Evolutionary conservation across 2,113 vertebrate species (phyloP).

Genomic region (Lasiurus cinereus): DNA sequence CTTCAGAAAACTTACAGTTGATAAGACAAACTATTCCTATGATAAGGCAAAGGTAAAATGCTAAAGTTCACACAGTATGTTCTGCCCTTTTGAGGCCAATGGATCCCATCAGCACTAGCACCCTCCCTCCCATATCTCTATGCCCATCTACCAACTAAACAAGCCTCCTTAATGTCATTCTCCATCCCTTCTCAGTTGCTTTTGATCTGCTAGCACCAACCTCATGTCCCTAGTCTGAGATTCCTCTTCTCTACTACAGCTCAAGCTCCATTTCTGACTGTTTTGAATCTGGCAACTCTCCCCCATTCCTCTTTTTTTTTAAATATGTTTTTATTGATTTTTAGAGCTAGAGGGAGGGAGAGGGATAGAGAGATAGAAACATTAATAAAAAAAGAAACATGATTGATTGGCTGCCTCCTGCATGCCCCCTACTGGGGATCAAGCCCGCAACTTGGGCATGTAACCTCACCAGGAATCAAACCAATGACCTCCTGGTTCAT

Average conservation of each 20-base stretch:
- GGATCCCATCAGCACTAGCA: background rate
- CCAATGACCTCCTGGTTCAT: too few species aligned
- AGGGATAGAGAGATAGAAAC: too few species aligned
- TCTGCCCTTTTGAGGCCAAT: background rate
- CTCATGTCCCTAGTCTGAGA: background rate
- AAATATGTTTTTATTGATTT: too few species aligned
- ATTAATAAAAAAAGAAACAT: too few species aligned
- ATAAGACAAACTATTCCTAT: slow-evolving; percentile 1
- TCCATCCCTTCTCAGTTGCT: background rate
- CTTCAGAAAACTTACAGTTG: slow-evolving; percentile 18
- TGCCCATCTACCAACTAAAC: background rate
- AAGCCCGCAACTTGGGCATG: too few species aligned
- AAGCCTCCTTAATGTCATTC: background rate
- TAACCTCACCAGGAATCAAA: too few species aligned
- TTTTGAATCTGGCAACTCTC: background rate
- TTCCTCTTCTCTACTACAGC: background rate
- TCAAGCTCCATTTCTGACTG: background rate
- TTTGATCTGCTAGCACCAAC: background rate
- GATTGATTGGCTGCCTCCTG: too few species aligned
- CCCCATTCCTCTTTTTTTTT: background rate
- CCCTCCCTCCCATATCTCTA: background rate
- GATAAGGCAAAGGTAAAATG: background rate
- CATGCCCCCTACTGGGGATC: too few species aligned
- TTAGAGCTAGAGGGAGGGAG: too few species aligned
- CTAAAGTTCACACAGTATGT: background rate